Conservation (phyloP, 1,140 invertebrate genomes). For the Drosophila biarmipes region DNA sequence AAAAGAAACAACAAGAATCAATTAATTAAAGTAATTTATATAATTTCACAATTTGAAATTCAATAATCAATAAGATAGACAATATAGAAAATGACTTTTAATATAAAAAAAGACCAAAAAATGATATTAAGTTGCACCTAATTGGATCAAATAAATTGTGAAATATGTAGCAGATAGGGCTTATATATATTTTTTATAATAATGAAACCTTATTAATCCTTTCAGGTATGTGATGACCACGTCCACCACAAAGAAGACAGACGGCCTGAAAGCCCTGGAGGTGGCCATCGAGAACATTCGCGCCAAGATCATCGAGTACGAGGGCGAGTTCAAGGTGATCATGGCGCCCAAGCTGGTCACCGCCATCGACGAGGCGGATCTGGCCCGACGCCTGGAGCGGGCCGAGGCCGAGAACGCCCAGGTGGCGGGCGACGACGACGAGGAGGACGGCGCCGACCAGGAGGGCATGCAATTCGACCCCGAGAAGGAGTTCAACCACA, state of each 20-base stretch:
- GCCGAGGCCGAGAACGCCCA: constrained; percentile 97
- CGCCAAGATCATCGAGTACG: constrained; percentile 91
- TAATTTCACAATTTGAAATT: too few species aligned
- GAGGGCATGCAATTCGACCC: constrained; percentile 85
- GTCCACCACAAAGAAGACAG: constrained; percentile 97
- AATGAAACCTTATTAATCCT: constrained; percentile 10
- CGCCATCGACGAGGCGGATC: constrained; percentile 97
- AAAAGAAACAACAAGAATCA: too few species aligned
- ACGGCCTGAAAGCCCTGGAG: constrained; percentile 95
- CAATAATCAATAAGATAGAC: too few species aligned
- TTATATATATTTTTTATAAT: too few species aligned
- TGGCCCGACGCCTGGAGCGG: constrained; percentile 96
- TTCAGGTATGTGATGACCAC: constrained; percentile 93
- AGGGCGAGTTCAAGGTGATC: constrained; percentile 97
- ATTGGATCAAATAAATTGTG: too few species aligned
- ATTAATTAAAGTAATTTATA: too few species aligned
- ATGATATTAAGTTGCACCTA: too few species aligned
- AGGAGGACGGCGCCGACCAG: constrained; percentile 89
- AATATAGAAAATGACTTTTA: too few species aligned
- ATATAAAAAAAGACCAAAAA: too few species aligned
- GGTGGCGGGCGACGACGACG: constrained; percentile 95
- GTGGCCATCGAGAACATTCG: constrained; percentile 95
- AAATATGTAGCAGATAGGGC: too few species aligned
- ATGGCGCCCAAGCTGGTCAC: constrained; percentile 99
- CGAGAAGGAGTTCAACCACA: constrained; percentile 81